Base-by-base conservation (phyloP, 2,888 invertebrate genomes). In the Litoditis marina region DNA sequence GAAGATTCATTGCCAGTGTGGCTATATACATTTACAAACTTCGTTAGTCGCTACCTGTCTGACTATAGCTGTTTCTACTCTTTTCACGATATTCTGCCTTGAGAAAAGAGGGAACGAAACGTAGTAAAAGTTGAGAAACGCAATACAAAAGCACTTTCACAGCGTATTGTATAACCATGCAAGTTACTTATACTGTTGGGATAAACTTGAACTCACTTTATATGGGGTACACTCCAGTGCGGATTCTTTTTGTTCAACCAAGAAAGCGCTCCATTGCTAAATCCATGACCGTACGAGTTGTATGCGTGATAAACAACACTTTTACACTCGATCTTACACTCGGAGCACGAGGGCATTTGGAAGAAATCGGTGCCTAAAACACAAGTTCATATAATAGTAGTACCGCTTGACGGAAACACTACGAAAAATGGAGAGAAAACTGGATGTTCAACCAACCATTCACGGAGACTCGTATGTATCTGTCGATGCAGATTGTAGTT, bases 221-320 rank as follows among this genome's bases (percentile, higher is more conserved):
- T 63, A 50, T 71, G 69, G 32, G 47, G 57, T 44, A 69, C 61
- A 16, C 51, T 60, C 71, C 71, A 71, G 4, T 64, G 49, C 22
- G 66, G 60, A 57, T 74, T 60, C 47, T 73, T 66, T 30, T 70
- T 67, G 42, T 66, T 66, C 39, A 78, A 52, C 75, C 76, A 79
- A 34, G 66, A 66, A 34, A 77, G 44, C 7, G 76, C 76, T n/a
- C 76, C 78, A 22, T 68, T 65, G 8, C 72, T 70, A 64, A 78
- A 75, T 2, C 77, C 79, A 39, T 71, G 66, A 32, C 77, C 73
- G 61, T 80, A 80, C 0, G 80, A 81, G 51, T 81, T 80, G 60
- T 69, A 79, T 1, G 78, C 68, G 60, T 79, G 76, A 64, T 77
- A 81, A 6, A 71, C 74, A 63, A 73, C 77, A 46, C 77, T 68